Conservation (phyloP, 2,888 invertebrate species). For the Chydorus sphaericus region DNA sequence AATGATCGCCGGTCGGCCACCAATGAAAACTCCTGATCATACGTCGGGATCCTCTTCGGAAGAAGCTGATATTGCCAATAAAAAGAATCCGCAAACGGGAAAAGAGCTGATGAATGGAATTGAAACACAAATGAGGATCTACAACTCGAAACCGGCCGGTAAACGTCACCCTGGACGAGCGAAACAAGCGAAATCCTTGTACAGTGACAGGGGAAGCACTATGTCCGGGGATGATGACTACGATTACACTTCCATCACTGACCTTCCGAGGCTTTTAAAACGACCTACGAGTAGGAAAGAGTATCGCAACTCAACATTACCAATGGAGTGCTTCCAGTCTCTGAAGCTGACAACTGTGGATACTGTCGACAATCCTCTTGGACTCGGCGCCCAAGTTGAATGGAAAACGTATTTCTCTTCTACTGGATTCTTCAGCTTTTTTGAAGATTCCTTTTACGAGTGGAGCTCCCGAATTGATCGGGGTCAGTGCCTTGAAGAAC, state of each 20-base stretch:
- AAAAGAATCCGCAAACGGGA: neutral
- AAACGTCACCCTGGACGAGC: neutral
- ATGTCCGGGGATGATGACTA: conserved; percentile 39
- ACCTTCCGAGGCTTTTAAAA: conserved; percentile 39
- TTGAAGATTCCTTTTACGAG: conserved; percentile 41
- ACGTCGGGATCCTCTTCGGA: neutral
- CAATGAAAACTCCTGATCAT: conserved; percentile 7
- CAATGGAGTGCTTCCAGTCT: conserved; percentile 19
- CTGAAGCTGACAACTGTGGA: conserved; percentile 17
- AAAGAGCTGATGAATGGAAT: neutral
- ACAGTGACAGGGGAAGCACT: neutral
- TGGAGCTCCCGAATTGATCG: conserved; percentile 39
- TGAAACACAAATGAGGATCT: neutral
- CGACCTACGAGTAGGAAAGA: neutral
- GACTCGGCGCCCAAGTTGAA: conserved; percentile 30
- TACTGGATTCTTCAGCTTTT: conserved; percentile 49
- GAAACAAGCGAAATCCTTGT: neutral
- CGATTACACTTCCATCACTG: conserved; percentile 45
- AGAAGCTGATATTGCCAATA: neutral
- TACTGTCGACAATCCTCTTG: conserved; percentile 15
- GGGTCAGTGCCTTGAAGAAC: conserved; percentile 36
- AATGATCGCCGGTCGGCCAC: neutral
- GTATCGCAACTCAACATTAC: conserved; percentile 15
- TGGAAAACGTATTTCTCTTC: conserved; percentile 45
- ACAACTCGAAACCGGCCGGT: neutral